These are phyloP conservation scores for Choristoneura fumiferana DNA, from an alignment of 1,140 invertebrate species.

Conservation along the genomic window DNA sequence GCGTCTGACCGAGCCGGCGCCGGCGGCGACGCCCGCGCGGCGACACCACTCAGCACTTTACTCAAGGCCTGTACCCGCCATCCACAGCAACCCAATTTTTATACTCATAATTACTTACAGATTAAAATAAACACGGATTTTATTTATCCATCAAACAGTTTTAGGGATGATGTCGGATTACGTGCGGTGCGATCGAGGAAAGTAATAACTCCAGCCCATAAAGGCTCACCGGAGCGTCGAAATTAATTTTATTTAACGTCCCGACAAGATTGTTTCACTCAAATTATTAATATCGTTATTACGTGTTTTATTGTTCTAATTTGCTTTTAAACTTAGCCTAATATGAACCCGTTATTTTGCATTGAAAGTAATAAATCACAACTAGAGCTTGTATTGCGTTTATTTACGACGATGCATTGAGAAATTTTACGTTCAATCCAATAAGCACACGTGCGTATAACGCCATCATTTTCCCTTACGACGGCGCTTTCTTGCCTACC, in stretches of 20 bases:
- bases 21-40: constrained; percentile 42
- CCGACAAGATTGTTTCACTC: constrained; percentile 2
- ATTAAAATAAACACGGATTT: constrained; percentile 8
- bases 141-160: neutral
- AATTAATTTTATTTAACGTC: constrained; percentile 16
- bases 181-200: neutral
- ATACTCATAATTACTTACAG: constrained; percentile 2
- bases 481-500: too few relatives aligned
- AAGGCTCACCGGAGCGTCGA: constrained; percentile 8
- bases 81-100: neutral
- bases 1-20: constrained; percentile 66
- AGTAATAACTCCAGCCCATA: constrained; percentile 13
- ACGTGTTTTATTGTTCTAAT: constrained; percentile 12
- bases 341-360: too few relatives aligned
- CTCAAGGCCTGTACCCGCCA: constrained; percentile 29
- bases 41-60: constrained; percentile 44
- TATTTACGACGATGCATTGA: too few relatives aligned
- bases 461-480: too few relatives aligned
- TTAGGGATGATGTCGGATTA: constrained; percentile 6
- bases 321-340: neutral
- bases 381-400: too few relatives aligned
- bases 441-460: too few relatives aligned
- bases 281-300: constrained; percentile 16
- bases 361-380: too few relatives aligned
- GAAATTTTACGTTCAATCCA: too few relatives aligned